Percentiles rank a stretch among this genome's conserved stretches.
These are phyloP conservation scores for Porites evermanni DNA, from an alignment of 92 coral and sea anemone genomes.

Conservation along the genomic window DNA sequence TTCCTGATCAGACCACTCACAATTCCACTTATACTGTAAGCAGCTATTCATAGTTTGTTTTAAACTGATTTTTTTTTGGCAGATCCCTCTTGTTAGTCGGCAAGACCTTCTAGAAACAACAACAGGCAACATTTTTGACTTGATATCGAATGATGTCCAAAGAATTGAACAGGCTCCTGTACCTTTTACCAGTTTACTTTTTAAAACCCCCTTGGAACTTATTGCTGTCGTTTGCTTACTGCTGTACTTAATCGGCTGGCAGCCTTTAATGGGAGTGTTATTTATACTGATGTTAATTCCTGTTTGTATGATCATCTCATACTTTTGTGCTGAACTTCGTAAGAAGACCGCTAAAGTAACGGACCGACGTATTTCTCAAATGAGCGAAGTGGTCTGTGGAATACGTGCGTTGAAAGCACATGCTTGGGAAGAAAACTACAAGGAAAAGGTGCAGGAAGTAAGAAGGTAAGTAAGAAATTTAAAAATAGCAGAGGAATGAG, in stretches of 20 bases:
- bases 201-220: neutral
- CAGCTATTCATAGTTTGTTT: no score
- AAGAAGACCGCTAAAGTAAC: constrained; percentile 15
- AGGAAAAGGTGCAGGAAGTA: constrained; percentile 9
- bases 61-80: neutral
- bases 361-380: constrained; percentile 13
- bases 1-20: no score
- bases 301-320: neutral
- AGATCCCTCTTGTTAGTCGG: constrained; percentile 19
- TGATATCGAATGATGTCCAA: constrained; percentile 34
- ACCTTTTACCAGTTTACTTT: neutral
- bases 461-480: constrained; percentile 8
- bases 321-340: constrained; percentile 4
- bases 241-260: constrained; percentile 31
- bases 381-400: constrained; percentile 29
- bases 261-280: constrained; percentile 10
- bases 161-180: constrained; percentile 18
- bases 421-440: constrained; percentile 34
- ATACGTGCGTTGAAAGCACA: constrained; percentile 32
- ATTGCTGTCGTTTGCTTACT: neutral
- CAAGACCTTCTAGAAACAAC: constrained; percentile 17
- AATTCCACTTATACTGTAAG: no score
- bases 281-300: neutral
- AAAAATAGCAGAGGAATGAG: no score
- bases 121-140: neutral